phyloP scores from a whole-genome alignment of 1,140 invertebrate species.

The Leptestheria dahalacensis region DNA sequence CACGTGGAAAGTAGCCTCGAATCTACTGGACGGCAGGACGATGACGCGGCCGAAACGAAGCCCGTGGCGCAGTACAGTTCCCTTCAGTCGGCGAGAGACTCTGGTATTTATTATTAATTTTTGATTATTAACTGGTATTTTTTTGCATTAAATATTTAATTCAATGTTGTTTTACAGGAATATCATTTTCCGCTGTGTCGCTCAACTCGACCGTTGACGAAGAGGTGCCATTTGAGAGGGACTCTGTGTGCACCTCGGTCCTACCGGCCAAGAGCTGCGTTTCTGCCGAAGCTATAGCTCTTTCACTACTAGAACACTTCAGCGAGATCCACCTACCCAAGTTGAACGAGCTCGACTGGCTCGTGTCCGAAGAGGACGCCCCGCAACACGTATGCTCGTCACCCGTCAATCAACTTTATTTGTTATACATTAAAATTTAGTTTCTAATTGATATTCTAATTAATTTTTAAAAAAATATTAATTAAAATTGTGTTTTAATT shows the following conservation, averaged over 20 bases:
- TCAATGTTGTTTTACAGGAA: not conserved
- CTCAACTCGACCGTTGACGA: not conserved
- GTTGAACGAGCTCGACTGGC: constrained; percentile 64
- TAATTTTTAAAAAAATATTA: not conserved
- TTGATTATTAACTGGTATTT: not conserved
- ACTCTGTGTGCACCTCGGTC: too few relatives aligned
- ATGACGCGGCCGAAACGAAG: not conserved
- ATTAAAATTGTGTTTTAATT: not conserved
- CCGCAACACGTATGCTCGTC: constrained; percentile 57
- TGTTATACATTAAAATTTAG: not conserved
- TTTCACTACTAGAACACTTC: constrained; percentile 58
- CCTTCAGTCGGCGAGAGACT: not conserved
- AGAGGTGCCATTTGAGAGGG: too few relatives aligned
- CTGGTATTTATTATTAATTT: not conserved
- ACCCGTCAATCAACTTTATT: too few relatives aligned
- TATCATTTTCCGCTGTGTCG: not conserved
- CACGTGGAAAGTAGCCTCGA: too few relatives aligned
- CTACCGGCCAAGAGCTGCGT: constrained; percentile 23
- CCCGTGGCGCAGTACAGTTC: not conserved
- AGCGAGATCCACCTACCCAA: constrained; percentile 58
- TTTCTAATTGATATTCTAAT: constrained; percentile 10
- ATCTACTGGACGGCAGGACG: too few relatives aligned
- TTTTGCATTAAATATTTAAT: not conserved
- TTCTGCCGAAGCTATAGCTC: constrained; percentile 62
- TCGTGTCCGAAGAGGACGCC: constrained; percentile 61